These are phyloP conservation scores for Lasioglossum baleicum DNA, from an alignment of 1,140 invertebrate genomes.

Conservation along the genomic window DNA sequence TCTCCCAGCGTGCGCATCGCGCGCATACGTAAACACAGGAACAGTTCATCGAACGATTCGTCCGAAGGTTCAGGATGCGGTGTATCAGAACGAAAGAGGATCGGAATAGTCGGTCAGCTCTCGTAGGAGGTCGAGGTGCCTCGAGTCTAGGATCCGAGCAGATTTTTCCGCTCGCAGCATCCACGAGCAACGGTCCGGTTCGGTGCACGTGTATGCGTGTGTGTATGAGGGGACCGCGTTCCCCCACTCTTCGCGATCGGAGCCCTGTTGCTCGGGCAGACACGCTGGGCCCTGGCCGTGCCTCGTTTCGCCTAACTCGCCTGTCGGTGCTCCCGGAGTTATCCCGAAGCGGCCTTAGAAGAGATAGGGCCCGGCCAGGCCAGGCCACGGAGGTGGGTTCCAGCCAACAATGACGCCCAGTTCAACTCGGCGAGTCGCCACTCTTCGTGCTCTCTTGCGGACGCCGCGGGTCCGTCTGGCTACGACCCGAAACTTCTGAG, in stretches of 20 bases:
- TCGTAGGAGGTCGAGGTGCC: slow-evolving; percentile 40
- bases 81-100: background rate
- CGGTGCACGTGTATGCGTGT: background rate
- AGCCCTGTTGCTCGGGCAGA: slow-evolving; percentile 46
- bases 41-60: slow-evolving; percentile 38
- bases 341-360: slow-evolving; percentile 69
- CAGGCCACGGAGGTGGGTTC: slow-evolving; percentile 62
- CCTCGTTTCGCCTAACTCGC: slow-evolving; percentile 67
- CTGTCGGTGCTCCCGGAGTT: slow-evolving; percentile 63
- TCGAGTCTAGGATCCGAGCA: slow-evolving; percentile 63
- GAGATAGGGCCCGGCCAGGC: slow-evolving; percentile 68
- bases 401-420: slow-evolving; percentile 78
- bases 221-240: slow-evolving; percentile 27
- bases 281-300: slow-evolving; percentile 50
- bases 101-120: background rate
- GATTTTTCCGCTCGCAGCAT: slow-evolving; percentile 64
- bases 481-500: slow-evolving; percentile 14
- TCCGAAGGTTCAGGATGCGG: background rate
- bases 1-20: background rate
- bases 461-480: slow-evolving; percentile 34
- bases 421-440: slow-evolving; percentile 68
- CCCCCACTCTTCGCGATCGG: slow-evolving; percentile 39
- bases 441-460: slow-evolving; percentile 44
- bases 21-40: slow-evolving; percentile 35
- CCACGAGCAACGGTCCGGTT: slow-evolving; percentile 64